phyloP scores from a whole-genome alignment of 2,113 vertebrate species.

The Ceuthmochares aereus region DNA sequence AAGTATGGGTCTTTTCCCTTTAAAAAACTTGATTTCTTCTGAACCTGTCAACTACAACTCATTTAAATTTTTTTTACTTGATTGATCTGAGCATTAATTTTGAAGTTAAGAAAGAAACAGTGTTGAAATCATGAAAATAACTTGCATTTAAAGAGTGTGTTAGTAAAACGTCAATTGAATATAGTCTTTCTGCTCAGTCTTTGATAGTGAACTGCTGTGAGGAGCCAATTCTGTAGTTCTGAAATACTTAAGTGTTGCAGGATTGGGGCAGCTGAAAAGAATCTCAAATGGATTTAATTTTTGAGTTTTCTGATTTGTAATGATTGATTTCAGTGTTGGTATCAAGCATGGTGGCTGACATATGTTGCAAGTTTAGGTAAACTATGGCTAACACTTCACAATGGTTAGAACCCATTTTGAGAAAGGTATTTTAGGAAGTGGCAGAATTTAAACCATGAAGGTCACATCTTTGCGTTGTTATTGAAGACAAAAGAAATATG shows the following conservation, averaged over 20 bases:
- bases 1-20: neutral
- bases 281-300: neutral
- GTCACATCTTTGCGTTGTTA: neutral
- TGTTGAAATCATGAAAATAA: neutral
- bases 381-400: neutral
- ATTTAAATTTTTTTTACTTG: neutral
- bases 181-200: neutral
- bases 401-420: neutral
- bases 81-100: neutral
- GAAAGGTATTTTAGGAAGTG: neutral
- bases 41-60: neutral
- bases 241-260: neutral
- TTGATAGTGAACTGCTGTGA: neutral
- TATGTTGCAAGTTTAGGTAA: neutral
- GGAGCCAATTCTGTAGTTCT: neutral
- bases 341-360: neutral
- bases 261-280: neutral
- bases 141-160: neutral
- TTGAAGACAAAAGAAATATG: neutral
- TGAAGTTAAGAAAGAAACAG: neutral
- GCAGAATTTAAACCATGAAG: neutral
- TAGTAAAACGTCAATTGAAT: neutral
- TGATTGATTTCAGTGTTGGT: neutral
- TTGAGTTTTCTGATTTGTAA: neutral
- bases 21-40: neutral